Conservation (phyloP, 2,113 vertebrate species). For the Gnathonemus echidnorhynchus region DNA sequence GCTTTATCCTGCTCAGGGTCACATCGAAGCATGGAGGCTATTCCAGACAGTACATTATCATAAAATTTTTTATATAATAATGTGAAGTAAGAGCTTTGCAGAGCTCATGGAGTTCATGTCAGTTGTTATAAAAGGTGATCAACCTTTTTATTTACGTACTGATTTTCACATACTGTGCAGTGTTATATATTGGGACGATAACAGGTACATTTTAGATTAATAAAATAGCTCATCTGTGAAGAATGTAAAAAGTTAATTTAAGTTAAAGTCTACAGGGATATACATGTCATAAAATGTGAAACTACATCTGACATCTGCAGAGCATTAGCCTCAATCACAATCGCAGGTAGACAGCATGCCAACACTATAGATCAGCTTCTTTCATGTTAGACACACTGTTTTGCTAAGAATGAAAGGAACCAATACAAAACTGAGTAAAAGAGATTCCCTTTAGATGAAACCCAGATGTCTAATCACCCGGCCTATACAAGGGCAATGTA, state of each 20-base stretch:
- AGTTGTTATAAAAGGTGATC: not conserved
- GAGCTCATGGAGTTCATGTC: not conserved
- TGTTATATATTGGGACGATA: not conserved
- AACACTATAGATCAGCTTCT: not conserved
- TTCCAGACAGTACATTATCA: not conserved
- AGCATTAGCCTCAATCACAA: not conserved
- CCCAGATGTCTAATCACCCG: slow-evolving; percentile 15
- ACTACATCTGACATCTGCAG: not conserved
- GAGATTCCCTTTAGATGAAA: not conserved
- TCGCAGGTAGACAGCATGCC: not conserved
- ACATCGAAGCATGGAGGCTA: not conserved
- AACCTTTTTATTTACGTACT: not conserved
- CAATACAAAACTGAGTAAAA: not conserved
- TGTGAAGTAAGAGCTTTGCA: not conserved
- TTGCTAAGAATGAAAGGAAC: not conserved
- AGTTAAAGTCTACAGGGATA: not conserved
- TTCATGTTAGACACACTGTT: slow-evolving; percentile 1
- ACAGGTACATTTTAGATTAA: not conserved
- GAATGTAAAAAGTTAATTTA: not conserved
- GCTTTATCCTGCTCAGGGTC: not conserved
- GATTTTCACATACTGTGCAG: not conserved
- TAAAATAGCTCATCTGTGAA: not conserved
- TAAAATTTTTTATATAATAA: not conserved
- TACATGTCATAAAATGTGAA: not conserved
- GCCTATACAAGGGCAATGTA: not conserved